A percentile compares a stretch with the other conserved stretches of the same genome.
phyloP scores from a whole-genome alignment of 1,140 invertebrate species.

The Acromyrmex heyeri region DNA sequence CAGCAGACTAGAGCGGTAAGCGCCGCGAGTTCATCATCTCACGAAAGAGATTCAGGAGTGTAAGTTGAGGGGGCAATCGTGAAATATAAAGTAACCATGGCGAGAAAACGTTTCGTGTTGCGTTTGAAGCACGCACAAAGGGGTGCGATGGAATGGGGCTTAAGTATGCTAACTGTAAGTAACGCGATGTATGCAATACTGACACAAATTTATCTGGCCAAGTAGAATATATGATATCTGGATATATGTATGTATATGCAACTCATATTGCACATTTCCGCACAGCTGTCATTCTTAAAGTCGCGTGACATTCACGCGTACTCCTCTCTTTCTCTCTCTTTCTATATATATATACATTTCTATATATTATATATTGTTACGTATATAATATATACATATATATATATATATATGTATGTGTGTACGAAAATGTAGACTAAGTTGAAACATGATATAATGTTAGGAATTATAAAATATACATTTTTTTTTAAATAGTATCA shows the following conservation, averaged over 20 bases:
- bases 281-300: constrained; percentile 5
- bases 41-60: constrained; percentile 49
- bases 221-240: constrained; percentile 27
- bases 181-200: constrained; percentile 21
- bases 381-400: not conserved
- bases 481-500: not conserved
- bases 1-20: constrained; percentile 21
- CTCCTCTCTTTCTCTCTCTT: too few relatives aligned
- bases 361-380: not conserved
- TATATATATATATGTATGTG: too few relatives aligned
- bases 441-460: not conserved
- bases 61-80: constrained; percentile 40
- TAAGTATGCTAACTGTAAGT: constrained; percentile 34
- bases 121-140: constrained; percentile 31
- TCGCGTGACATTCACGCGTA: constrained; percentile 26
- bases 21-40: constrained; percentile 69
- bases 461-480: not conserved
- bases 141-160: constrained; percentile 4
- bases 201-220: constrained; percentile 53
- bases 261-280: not conserved
- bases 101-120: constrained; percentile 11
- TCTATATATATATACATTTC: not conserved
- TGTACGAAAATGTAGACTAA: not conserved
- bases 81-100: constrained; percentile 68
- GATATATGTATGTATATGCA: not conserved